Evolutionary conservation across 2,113 vertebrate genomes (phyloP), one percentile per base, ranked within the genome.

Genomic region (Phoenicopterus ruber): DNA sequence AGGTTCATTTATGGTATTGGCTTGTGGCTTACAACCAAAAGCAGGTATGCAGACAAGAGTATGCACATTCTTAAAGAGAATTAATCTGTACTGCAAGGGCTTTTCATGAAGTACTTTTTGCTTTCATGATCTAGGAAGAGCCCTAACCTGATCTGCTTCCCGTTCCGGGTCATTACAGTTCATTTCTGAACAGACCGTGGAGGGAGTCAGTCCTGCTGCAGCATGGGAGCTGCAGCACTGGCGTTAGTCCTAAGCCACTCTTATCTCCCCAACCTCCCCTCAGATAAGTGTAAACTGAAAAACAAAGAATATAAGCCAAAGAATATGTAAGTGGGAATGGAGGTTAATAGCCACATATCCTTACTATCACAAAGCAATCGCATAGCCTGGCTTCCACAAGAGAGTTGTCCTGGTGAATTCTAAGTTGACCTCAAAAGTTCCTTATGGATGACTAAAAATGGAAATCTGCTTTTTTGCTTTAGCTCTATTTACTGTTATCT

Each of bases 271-370:
- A 76, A 2, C 17, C 25, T 85, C 22, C 32, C 26, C 11, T 72
- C 52, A 72, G 52, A 72, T 28, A 83, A 72, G 31, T 28, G 70
- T 42, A 36, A 47, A 52, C 13, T 69, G 24, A 59, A 90, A 87
- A 85, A 11, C 36, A 62, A 78, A 79, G 46, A 59, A 32, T 15
- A 36, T 2, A 55, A 50, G 26, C 11, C 8, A 62, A 74, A 71
- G 59, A 22, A 40, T 25, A 38, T 8, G 9, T 52, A 32, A 46
- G 22, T 9, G 46, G 52, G n/a, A 82, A 38, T 38, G 4, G 34
- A 65, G 18, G 34, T 82, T 69, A 55, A 31, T 47, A 66, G 26
- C 22, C 1, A 2, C 0, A 0, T 59, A n/a, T 55, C 34, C 8
- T 59, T 67, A 52, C 2, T 32, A 67, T 59, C 40, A 52, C 31